Conservation (phyloP, 2,113 vertebrate species). For the Chinchilla lanigera region DNA sequence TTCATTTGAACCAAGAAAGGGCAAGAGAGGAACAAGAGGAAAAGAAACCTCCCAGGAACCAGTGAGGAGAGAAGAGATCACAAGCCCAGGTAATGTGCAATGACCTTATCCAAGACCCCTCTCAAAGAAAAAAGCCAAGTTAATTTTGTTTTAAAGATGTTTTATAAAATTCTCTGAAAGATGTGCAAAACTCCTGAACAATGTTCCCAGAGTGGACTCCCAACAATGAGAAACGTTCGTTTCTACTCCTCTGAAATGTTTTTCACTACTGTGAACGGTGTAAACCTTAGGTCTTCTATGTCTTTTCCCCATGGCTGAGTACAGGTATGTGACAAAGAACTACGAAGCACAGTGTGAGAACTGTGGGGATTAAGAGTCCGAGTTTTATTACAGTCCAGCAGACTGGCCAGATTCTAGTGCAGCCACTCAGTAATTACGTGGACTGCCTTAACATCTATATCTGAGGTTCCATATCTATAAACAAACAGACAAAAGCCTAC, state of each 20-base stretch:
- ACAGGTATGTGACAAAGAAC: background rate
- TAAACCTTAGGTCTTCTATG: background rate
- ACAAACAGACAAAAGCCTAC: background rate
- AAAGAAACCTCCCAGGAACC: background rate
- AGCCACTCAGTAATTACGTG: background rate
- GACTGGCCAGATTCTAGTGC: background rate
- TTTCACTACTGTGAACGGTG: background rate
- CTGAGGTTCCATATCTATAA: background rate
- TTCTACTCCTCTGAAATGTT: background rate
- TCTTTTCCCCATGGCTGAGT: background rate
- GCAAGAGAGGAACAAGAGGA: background rate
- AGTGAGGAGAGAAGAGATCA: background rate
- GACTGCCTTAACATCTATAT: background rate
- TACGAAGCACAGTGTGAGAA: background rate
- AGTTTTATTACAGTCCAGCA: background rate
- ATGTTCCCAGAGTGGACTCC: background rate
- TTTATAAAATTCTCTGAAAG: slow-evolving; percentile 15
- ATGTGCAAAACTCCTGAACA: background rate
- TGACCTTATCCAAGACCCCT: background rate
- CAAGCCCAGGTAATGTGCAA: background rate
- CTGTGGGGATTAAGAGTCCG: background rate
- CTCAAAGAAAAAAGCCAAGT: background rate
- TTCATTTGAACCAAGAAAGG: background rate
- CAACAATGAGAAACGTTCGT: background rate
- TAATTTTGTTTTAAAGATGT: slow-evolving; percentile 10